Percentiles rank a stretch among this genome's conserved stretches.
Evolutionary conservation across 2,888 invertebrate species (phyloP).

Genomic region (Calliphora vomitoria): DNA sequence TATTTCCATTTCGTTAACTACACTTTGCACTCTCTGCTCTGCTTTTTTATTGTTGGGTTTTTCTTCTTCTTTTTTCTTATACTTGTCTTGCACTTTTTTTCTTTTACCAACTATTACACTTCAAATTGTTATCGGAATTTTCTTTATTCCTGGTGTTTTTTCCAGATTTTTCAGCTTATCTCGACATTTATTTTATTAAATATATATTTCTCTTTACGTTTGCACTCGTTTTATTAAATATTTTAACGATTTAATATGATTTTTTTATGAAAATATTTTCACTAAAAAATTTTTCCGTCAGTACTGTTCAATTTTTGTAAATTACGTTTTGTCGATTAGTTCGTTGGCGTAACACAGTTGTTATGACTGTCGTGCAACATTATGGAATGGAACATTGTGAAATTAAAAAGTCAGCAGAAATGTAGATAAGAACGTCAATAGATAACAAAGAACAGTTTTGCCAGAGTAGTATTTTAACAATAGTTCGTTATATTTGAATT

Average conservation of each 20-base stretch:
- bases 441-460: not conserved
- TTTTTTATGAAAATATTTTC: constrained; percentile 31
- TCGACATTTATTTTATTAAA: not conserved
- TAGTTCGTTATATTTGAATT: no score
- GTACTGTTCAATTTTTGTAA: constrained; percentile 44
- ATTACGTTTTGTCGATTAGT: constrained; percentile 59
- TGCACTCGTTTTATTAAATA: not conserved
- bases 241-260: not conserved
- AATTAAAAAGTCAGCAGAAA: not conserved
- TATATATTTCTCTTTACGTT: constrained; percentile 4
- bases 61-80: constrained; percentile 16
- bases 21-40: constrained; percentile 28
- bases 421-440: not conserved
- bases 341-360: constrained; percentile 33
- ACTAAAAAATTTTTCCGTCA: constrained; percentile 56
- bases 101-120: constrained; percentile 1
- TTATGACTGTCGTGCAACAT: constrained; percentile 5
- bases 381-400: constrained; percentile 36
- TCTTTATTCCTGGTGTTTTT: not conserved
- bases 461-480: not conserved
- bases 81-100: constrained; percentile 59
- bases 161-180: not conserved
- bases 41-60: constrained; percentile 34
- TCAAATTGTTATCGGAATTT: constrained; percentile 47
- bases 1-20: constrained; percentile 55